Conservation (phyloP, 2,113 vertebrate genomes). For the Hyaena hyaena region DNA sequence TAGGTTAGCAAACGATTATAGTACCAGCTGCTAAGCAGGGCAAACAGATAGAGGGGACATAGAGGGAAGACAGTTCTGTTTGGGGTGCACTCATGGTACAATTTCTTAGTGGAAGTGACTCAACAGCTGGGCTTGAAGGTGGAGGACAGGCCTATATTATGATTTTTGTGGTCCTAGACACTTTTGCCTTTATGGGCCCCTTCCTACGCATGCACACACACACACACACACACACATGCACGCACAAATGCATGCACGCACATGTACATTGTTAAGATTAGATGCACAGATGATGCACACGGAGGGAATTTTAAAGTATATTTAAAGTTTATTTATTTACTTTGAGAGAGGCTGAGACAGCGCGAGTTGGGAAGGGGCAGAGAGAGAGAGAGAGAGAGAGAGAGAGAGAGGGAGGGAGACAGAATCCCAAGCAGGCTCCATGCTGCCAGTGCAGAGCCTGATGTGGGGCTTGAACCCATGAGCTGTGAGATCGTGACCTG, state of each 20-base stretch:
- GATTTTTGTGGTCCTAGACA: background rate
- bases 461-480: too few species aligned
- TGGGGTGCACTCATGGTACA: background rate
- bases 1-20: background rate
- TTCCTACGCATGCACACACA: background rate
- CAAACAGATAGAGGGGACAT: background rate
- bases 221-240: background rate
- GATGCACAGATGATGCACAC: background rate
- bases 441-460: too few species aligned
- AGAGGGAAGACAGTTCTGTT: background rate
- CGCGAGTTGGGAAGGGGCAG: too few species aligned
- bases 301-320: background rate
- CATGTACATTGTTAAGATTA: background rate
- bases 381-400: too few species aligned
- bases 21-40: background rate
- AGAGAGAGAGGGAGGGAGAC: too few species aligned
- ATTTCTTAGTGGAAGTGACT: background rate
- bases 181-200: background rate
- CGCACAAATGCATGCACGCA: too few species aligned
- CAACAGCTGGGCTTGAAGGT: background rate
- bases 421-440: too few species aligned
- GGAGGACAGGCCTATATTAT: background rate
- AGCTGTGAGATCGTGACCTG: too few species aligned
- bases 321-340: too few species aligned
- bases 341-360: too few species aligned